A percentile compares a stretch with the other conserved stretches of the same genome.
Evolutionary conservation across 1,140 invertebrate species (phyloP).

Genomic region (Bilobella aurantiaca): DNA sequence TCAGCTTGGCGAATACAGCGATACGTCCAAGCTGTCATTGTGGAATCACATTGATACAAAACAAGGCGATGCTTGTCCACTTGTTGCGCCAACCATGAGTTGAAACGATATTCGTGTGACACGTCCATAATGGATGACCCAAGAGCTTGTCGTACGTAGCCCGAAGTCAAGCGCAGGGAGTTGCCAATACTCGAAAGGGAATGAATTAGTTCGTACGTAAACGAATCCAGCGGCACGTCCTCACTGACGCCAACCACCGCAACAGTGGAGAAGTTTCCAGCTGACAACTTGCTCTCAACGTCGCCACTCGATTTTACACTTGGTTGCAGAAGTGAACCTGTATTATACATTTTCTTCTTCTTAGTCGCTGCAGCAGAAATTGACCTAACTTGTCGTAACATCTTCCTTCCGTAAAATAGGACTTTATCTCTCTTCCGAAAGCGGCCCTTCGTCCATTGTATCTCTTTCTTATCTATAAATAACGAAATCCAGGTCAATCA

Average conservation of each 20-base stretch:
- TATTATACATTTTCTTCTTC: slow-evolving; percentile 58
- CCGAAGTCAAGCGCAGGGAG: slow-evolving; percentile 79
- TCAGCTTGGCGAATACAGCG: slow-evolving; percentile 95
- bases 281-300: slow-evolving; percentile 63
- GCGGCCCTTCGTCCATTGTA: slow-evolving; percentile 44
- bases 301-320: slow-evolving; percentile 47
- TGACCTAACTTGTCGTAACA: slow-evolving; percentile 70
- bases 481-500: neutral
- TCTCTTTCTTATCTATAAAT: neutral
- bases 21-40: slow-evolving; percentile 89
- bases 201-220: slow-evolving; percentile 92
- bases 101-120: slow-evolving; percentile 80
- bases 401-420: slow-evolving; percentile 88
- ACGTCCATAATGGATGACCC: slow-evolving; percentile 77
- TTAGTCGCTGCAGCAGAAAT: slow-evolving; percentile 57
- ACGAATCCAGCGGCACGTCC: slow-evolving; percentile 88
- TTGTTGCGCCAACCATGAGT: slow-evolving; percentile 93
- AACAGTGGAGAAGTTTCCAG: slow-evolving; percentile 92
- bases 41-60: slow-evolving; percentile 90
- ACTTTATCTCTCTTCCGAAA: slow-evolving; percentile 96
- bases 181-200: slow-evolving; percentile 70
- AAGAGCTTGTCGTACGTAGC: slow-evolving; percentile 71
- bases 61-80: slow-evolving; percentile 92
- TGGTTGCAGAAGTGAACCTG: slow-evolving; percentile 57
- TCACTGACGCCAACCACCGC: slow-evolving; percentile 88